Percentiles rank a stretch among this genome's conserved stretches.
Evolutionary conservation across 2,888 invertebrate genomes (phyloP).

Genomic region (Entomobrya proxima): DNA sequence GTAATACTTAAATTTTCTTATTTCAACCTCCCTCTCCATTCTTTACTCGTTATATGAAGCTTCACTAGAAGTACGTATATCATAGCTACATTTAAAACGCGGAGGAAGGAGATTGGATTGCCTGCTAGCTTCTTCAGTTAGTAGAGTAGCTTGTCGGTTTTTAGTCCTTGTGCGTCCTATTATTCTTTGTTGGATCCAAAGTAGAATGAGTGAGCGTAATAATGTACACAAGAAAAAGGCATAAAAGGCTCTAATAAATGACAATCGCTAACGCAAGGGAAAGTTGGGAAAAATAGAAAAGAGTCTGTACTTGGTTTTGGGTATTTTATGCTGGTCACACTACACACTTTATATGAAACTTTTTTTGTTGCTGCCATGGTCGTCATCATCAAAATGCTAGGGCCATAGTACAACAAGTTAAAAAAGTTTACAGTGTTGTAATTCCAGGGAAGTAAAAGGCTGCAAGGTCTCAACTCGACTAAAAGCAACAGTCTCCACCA

Average conservation of each 20-base stretch:
- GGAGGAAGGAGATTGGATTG: slow-evolving; percentile 40
- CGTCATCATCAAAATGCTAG: slow-evolving; percentile 41
- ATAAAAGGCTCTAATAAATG: slow-evolving; percentile 60
- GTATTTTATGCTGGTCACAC: slow-evolving; percentile 66
- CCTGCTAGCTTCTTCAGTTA: slow-evolving; percentile 1
- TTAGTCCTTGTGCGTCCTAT: not conserved
- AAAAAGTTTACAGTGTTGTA: slow-evolving; percentile 55
- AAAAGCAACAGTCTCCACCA: slow-evolving; percentile 54
- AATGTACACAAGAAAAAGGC: not conserved
- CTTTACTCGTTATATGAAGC: not conserved
- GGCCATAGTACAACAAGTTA: slow-evolving; percentile 24
- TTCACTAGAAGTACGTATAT: not conserved
- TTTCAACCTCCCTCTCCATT: not conserved
- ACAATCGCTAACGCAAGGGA: slow-evolving; percentile 49
- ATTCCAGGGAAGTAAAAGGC: not conserved
- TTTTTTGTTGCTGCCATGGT: not conserved
- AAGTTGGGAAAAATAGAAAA: slow-evolving; percentile 34
- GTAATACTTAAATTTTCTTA: slow-evolving; percentile 49
- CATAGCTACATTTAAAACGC: not conserved
- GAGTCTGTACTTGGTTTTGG: slow-evolving; percentile 8
- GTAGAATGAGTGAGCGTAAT: not conserved
- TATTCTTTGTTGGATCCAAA: not conserved
- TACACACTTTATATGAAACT: slow-evolving; percentile 42
- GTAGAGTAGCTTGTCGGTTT: slow-evolving; percentile 15
- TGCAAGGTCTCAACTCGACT: not conserved